phyloP scores from a whole-genome alignment of 2,888 invertebrate genomes.

The Gnatocerus cornutus region DNA sequence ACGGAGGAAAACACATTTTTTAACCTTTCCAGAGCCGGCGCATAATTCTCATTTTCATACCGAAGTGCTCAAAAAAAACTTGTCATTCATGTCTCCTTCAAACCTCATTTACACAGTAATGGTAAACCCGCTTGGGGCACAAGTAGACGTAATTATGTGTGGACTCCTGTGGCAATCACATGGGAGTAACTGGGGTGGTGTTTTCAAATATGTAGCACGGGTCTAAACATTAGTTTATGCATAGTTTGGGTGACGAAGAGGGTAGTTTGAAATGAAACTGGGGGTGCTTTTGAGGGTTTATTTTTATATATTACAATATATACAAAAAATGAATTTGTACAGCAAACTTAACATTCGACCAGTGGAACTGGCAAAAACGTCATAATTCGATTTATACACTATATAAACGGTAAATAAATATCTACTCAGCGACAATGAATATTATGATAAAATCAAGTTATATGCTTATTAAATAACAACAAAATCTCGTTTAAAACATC shows the following conservation, averaged over 20 bases:
- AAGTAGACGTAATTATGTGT: conserved; percentile 1
- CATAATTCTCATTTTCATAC: conserved; percentile 3
- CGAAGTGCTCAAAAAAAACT: neutral
- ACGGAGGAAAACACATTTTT: neutral
- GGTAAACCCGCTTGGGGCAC: neutral
- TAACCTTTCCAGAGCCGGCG: neutral
- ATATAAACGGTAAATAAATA: conserved; percentile 38
- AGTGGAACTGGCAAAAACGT: conserved; percentile 19
- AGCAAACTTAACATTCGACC: conserved; percentile 34
- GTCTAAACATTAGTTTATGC: conserved; percentile 16
- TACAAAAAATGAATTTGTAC: conserved; percentile 41
- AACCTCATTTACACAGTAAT: conserved; percentile 3
- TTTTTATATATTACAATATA: conserved; percentile 37
- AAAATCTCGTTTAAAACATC: conserved; percentile 21
- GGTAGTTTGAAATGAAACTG: neutral
- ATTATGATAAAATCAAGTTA: conserved; percentile 12
- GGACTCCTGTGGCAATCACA: neutral
- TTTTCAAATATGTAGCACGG: neutral
- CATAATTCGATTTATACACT: conserved; percentile 17
- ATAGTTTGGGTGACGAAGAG: conserved; percentile 7
- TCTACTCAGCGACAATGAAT: conserved; percentile 13
- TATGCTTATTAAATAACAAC: conserved; percentile 32
- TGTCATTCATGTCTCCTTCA: neutral
- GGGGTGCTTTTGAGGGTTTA: neutral
- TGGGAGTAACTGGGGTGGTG: neutral